These are phyloP conservation scores for Sclerodermus sp. DNA, from an alignment of 2,888 invertebrate species.

Conservation along the genomic window DNA sequence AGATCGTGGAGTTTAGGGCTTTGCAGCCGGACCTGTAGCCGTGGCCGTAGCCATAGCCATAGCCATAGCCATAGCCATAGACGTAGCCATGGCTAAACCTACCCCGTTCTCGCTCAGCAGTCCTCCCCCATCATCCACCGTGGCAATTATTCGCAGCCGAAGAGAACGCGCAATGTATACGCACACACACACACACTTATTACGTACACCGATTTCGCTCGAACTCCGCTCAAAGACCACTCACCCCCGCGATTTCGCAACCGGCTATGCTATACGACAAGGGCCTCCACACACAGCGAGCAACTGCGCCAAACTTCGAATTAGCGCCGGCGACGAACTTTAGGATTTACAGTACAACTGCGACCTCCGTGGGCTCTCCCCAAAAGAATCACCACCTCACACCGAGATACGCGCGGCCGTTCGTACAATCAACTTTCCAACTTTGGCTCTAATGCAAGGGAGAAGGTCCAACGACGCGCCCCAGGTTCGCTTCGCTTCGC, in stretches of 20 bases:
- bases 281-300: constrained; percentile 5
- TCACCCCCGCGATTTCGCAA: too few species aligned
- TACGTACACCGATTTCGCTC: constrained; percentile 17
- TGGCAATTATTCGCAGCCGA: constrained; percentile 33
- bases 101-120: constrained; percentile 5
- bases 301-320: constrained; percentile 40
- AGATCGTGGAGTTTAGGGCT: not conserved
- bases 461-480: too few species aligned
- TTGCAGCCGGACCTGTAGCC: not conserved
- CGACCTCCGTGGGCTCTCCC: constrained; percentile 25
- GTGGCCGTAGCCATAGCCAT: not conserved
- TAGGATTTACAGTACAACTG: constrained; percentile 48
- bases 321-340: constrained; percentile 40
- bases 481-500: too few species aligned
- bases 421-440: too few species aligned
- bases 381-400: constrained; percentile 24
- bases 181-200: too few species aligned
- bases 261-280: too few species aligned
- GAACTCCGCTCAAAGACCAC: constrained; percentile 26
- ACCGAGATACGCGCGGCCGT: not conserved
- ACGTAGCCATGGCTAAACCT: not conserved
- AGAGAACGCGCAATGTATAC: too few species aligned
- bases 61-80: not conserved
- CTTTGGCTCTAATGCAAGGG: too few species aligned
- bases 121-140: constrained; percentile 16